Conservation (phyloP, 2,888 invertebrate genomes). For the Synergus laeviventris region DNA sequence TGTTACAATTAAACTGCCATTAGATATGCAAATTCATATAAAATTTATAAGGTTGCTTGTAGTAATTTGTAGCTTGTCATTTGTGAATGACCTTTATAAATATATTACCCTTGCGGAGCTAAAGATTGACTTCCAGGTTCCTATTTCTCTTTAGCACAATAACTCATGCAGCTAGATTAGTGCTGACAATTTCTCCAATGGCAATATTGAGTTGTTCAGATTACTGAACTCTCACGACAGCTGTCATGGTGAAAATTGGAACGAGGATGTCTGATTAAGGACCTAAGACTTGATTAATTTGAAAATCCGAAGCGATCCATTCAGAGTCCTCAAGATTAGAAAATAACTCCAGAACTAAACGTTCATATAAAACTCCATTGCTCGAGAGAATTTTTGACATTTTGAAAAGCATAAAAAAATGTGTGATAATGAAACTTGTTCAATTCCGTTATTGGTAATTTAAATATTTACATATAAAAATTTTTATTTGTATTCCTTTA, state of each 20-base stretch:
- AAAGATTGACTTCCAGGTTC: background rate
- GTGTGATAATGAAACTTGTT: background rate
- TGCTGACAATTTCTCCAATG: background rate
- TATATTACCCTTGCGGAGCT: background rate
- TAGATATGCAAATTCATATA: background rate
- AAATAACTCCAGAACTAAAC: background rate
- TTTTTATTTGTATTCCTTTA: too few species aligned
- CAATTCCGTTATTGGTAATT: too few species aligned
- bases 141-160: background rate
- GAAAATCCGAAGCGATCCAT: background rate
- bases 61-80: background rate
- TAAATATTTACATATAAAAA: too few species aligned
- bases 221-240: background rate
- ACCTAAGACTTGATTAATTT: background rate
- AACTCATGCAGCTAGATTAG: background rate
- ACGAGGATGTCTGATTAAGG: background rate
- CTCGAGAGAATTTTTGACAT: background rate
- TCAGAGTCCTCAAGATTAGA: background rate
- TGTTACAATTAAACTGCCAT: background rate
- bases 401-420: background rate
- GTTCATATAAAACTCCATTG: background rate
- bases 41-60: background rate
- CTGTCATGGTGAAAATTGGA: conserved; percentile 3
- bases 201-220: conserved; percentile 15
- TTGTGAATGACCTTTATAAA: background rate